A percentile compares a stretch with the other conserved stretches of the same genome.
Evolutionary conservation across 2,888 invertebrate species (phyloP).

Genomic region (Fragum whitleyi): DNA sequence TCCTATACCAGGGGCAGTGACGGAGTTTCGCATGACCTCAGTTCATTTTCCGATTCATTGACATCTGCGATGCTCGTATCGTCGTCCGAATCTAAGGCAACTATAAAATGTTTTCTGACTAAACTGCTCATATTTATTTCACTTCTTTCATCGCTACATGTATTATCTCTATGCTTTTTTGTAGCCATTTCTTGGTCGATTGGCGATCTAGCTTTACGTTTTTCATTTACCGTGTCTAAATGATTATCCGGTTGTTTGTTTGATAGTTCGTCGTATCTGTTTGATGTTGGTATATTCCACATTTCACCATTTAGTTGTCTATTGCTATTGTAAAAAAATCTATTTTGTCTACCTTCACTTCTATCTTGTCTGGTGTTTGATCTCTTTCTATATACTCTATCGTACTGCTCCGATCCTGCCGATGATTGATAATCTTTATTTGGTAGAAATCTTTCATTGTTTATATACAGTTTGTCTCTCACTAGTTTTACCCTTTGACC

Average conservation of each 20-base stretch:
- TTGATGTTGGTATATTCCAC: background rate
- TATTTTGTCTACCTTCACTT: background rate
- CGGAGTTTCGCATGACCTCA: no score
- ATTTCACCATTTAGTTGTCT: background rate
- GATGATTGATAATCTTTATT: background rate
- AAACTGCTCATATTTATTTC: no score
- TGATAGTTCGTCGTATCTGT: background rate
- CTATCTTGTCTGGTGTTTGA: background rate
- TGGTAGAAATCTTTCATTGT: background rate
- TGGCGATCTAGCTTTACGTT: background rate
- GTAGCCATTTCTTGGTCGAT: background rate
- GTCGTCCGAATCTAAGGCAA: no score
- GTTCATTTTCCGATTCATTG: no score
- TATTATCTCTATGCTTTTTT: background rate
- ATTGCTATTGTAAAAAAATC: background rate
- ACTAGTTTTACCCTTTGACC: conserved; percentile 7
- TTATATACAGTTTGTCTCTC: conserved; percentile 12
- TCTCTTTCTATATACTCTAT: background rate
- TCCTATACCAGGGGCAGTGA: no score
- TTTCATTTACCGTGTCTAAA: background rate
- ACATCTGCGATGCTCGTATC: no score
- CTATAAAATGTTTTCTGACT: no score
- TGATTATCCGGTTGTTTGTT: background rate
- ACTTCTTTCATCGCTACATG: no score
- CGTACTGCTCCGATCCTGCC: background rate